These are phyloP conservation scores for Ceramica pisi DNA, from an alignment of 2,888 invertebrate species.

Conservation along the genomic window DNA sequence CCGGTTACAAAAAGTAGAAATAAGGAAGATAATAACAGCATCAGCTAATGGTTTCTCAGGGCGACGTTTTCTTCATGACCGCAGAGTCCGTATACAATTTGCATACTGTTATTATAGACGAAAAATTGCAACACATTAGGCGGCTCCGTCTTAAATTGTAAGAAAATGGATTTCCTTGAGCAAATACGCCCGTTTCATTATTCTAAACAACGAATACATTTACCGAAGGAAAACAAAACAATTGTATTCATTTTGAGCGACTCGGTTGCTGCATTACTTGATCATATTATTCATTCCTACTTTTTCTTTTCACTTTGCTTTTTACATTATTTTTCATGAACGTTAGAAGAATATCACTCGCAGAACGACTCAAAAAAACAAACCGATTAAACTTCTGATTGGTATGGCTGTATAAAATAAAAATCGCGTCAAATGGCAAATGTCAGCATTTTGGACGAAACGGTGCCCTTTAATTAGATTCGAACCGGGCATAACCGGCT, in stretches of 20 bases:
- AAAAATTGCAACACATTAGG: slow-evolving; percentile 88
- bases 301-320: slow-evolving; percentile 70
- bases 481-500: slow-evolving; percentile 88
- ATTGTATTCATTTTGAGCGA: slow-evolving; percentile 88
- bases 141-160: slow-evolving; percentile 86
- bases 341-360: slow-evolving; percentile 61
- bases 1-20: slow-evolving; percentile 15
- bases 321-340: slow-evolving; percentile 64
- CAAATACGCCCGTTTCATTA: slow-evolving; percentile 88
- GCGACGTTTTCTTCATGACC: slow-evolving; percentile 52
- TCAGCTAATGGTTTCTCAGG: slow-evolving; percentile 51
- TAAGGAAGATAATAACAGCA: slow-evolving; percentile 41
- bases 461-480: slow-evolving; percentile 90
- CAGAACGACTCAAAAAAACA: slow-evolving; percentile 73
- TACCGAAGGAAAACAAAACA: slow-evolving; percentile 88
- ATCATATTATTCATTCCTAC: slow-evolving; percentile 85
- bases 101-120: slow-evolving; percentile 83
- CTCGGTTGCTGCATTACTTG: slow-evolving; percentile 87
- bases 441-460: slow-evolving; percentile 88
- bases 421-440: slow-evolving; percentile 85
- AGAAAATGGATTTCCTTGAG: slow-evolving; percentile 87
- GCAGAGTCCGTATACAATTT: slow-evolving; percentile 72
- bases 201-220: slow-evolving; percentile 90
- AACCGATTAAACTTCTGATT: slow-evolving; percentile 83
- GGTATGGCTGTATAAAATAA: slow-evolving; percentile 77